Evolutionary conservation across 2,113 vertebrate species (phyloP).

Genomic region (Albula goreensis): DNA sequence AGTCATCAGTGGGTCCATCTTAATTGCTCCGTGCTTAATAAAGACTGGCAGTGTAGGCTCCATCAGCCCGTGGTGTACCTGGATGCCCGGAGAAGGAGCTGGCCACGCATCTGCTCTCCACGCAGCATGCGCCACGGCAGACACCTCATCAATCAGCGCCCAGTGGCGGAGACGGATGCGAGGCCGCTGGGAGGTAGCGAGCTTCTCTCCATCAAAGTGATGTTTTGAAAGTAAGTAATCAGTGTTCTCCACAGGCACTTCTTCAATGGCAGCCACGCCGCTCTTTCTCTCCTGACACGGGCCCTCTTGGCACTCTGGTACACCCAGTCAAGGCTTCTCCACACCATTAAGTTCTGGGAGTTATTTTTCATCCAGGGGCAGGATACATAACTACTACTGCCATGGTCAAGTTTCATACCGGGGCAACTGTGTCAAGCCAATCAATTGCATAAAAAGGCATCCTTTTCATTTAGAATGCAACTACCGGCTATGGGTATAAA

Average conservation of each 20-base stretch:
- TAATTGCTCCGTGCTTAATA: background rate
- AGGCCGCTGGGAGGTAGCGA: constrained; percentile 47
- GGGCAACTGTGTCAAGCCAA: background rate
- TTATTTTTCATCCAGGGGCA: constrained; percentile 31
- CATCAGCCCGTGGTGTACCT: background rate
- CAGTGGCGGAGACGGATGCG: constrained; percentile 46
- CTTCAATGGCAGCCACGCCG: constrained; percentile 35
- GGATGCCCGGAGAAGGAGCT: no score
- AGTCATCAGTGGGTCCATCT: background rate
- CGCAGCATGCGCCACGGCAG: background rate
- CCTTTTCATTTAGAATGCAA: background rate
- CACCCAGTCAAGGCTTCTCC: constrained; percentile 36
- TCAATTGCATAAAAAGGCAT: background rate
- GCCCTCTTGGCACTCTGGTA: background rate
- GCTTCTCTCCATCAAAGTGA: constrained; percentile 59
- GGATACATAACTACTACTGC: no score
- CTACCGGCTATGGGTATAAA: background rate
- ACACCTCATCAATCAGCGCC: constrained; percentile 49
- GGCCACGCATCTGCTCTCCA: background rate
- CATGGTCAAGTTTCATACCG: background rate
- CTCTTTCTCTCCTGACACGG: background rate
- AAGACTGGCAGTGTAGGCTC: background rate
- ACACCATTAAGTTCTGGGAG: constrained; percentile 29
- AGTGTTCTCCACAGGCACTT: constrained; percentile 57
- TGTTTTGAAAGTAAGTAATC: constrained; percentile 63